Percentiles rank a stretch among this genome's conserved stretches.
phyloP scores from a whole-genome alignment of 2,113 vertebrate species.

The Muscicapa adusta region DNA sequence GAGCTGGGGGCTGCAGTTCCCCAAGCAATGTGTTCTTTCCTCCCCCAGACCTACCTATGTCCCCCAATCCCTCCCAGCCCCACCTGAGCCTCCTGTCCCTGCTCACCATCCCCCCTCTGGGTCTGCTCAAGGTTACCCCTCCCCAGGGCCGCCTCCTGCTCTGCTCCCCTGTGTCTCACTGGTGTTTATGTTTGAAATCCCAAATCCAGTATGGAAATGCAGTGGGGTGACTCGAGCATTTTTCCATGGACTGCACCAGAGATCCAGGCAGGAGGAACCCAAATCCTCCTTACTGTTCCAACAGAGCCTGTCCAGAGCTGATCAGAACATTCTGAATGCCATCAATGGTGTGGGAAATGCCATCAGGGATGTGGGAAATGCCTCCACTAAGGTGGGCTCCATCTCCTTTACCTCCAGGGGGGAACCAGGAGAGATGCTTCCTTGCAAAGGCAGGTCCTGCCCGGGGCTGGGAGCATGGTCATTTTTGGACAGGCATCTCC shows the following conservation, averaged over 20 bases:
- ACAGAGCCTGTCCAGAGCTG: background rate
- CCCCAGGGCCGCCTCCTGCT: background rate
- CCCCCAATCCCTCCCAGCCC: background rate
- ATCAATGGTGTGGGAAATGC: background rate
- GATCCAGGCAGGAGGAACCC: background rate
- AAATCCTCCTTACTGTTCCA: background rate
- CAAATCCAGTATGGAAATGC: rapidly evolving
- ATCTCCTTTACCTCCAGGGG: background rate
- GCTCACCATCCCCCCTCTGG: background rate
- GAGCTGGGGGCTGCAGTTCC: background rate
- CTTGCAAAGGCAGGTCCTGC: background rate
- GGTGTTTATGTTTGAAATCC: background rate
- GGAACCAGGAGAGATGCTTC: background rate
- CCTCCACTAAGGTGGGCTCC: background rate
- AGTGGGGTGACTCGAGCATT: background rate
- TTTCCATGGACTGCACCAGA: background rate
- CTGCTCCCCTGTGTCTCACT: background rate
- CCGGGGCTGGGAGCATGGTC: background rate
- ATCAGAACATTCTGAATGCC: background rate
- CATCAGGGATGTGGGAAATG: background rate
- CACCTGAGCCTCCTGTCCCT: background rate
- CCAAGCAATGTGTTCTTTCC: rapidly evolving
- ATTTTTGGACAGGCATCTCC: background rate
- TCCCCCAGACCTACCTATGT: rapidly evolving
- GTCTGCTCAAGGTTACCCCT: background rate